phyloP scores from a whole-genome alignment of 2,113 vertebrate genomes.

The Camelus dromedarius region DNA sequence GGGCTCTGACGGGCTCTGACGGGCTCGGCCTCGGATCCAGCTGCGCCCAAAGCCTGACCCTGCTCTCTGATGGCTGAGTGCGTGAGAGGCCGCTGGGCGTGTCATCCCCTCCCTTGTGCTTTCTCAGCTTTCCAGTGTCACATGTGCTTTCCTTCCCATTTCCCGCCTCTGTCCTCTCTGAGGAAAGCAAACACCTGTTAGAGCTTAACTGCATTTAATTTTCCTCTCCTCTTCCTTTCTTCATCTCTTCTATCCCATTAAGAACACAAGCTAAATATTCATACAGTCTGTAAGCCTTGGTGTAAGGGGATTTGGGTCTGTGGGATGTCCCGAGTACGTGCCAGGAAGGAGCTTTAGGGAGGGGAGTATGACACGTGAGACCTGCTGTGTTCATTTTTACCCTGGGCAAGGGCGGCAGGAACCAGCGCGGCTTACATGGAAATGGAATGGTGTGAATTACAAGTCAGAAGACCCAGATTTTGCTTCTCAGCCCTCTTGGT shows the following conservation, averaged over 20 bases:
- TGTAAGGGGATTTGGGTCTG: not conserved
- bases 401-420: not conserved
- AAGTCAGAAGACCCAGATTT: not conserved
- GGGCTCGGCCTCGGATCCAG: not conserved
- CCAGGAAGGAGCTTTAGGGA: not conserved
- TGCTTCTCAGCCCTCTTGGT: not conserved
- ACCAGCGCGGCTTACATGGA: not conserved
- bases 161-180: not conserved
- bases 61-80: not conserved
- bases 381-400: not conserved
- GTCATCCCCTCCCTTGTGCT: too few species aligned
- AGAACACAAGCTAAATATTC: not conserved
- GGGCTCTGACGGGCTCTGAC: too few species aligned
- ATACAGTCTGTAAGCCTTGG: not conserved
- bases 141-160: not conserved
- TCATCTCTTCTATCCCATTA: not conserved
- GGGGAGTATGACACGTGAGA: rapidly evolving
- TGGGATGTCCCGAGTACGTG: not conserved
- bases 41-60: not conserved
- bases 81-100: too few species aligned
- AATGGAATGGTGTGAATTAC: not conserved
- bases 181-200: not conserved
- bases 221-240: not conserved
- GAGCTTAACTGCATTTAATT: not conserved
- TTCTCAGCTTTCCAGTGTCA: not conserved